Evolutionary conservation across 2,888 invertebrate species (phyloP).

Genomic region (Auanema freiburgensis): DNA sequence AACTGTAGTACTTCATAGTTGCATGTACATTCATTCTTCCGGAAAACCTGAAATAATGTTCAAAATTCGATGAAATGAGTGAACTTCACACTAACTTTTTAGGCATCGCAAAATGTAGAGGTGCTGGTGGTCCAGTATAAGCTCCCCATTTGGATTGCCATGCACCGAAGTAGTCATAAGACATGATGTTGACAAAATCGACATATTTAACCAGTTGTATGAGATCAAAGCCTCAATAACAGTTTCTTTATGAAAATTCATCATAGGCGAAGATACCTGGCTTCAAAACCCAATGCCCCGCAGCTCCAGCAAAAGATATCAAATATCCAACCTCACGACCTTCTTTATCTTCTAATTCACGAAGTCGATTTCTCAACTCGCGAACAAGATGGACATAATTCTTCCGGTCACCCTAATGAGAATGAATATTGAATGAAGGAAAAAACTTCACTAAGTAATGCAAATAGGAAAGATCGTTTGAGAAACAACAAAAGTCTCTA

Average conservation of each 20-base stretch:
- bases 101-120: slow-evolving; percentile 57
- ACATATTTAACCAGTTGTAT: slow-evolving; percentile 51
- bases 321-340: slow-evolving; percentile 35
- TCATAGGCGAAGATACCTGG: slow-evolving; percentile 29
- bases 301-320: slow-evolving; percentile 62
- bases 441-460: neutral
- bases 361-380: slow-evolving; percentile 52
- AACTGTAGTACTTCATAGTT: slow-evolving; percentile 63
- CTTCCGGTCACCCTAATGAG: slow-evolving; percentile 43
- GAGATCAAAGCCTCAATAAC: slow-evolving; percentile 59
- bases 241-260: neutral
- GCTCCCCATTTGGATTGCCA: slow-evolving; percentile 62
- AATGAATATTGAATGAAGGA: neutral
- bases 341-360: slow-evolving; percentile 33
- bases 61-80: slow-evolving; percentile 4
- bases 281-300: slow-evolving; percentile 63
- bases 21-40: slow-evolving; percentile 63
- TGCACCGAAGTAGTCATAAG: slow-evolving; percentile 64
- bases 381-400: slow-evolving; percentile 60
- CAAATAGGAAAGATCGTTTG: neutral
- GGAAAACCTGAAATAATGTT: slow-evolving; percentile 40
- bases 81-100: slow-evolving; percentile 28
- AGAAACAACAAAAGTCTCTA: neutral
- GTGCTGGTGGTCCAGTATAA: slow-evolving; percentile 63
- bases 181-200: slow-evolving; percentile 64